These are phyloP conservation scores for Yponomeuta sedellus DNA, from an alignment of 2,888 invertebrate genomes.

Conservation along the genomic window DNA sequence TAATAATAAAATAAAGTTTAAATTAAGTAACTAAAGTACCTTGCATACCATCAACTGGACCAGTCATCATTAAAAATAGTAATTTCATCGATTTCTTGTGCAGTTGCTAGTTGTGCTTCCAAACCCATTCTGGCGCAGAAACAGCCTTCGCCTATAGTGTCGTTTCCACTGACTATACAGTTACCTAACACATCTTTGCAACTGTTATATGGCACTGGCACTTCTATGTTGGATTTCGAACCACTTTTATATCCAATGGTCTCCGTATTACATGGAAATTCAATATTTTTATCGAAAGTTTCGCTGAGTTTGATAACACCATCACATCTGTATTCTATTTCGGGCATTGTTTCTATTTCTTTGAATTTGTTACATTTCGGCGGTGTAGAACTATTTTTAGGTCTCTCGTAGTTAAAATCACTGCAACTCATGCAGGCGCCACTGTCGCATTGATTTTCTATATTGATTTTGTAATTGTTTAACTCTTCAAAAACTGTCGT, in stretches of 20 bases:
- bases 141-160: constrained; percentile 55
- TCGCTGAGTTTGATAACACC: constrained; percentile 57
- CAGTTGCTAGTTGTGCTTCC: constrained; percentile 47
- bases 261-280: constrained; percentile 8
- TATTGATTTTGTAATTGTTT: not conserved
- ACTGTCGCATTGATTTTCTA: not conserved
- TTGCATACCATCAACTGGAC: not conserved
- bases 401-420: not conserved
- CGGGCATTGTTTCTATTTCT: constrained; percentile 26
- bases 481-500: not conserved
- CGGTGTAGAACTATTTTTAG: constrained; percentile 19
- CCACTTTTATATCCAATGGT: constrained; percentile 18
- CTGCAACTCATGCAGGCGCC: not conserved
- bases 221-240: not conserved
- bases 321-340: constrained; percentile 43
- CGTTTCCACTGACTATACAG: constrained; percentile 59
- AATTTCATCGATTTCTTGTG: constrained; percentile 63
- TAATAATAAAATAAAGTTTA: not conserved
- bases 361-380: not conserved
- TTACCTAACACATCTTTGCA: constrained; percentile 61
- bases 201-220: constrained; percentile 43
- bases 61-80: constrained; percentile 27
- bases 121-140: constrained; percentile 60
- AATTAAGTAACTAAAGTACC: not conserved
- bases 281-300: constrained; percentile 43